phyloP scores from a whole-genome alignment of 2,113 vertebrate genomes.

The Columbina picui region DNA sequence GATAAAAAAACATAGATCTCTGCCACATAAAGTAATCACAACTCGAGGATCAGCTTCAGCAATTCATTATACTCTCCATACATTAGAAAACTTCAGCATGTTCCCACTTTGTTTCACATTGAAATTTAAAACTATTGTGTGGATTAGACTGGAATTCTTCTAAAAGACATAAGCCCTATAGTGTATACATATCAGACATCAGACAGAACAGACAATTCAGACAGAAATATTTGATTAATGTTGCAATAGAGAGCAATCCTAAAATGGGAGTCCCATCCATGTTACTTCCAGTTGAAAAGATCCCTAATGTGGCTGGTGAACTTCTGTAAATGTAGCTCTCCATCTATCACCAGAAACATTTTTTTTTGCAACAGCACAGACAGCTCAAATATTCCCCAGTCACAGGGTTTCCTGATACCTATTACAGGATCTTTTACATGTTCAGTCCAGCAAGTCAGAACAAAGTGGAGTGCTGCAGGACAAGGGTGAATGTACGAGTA shows the following conservation, averaged over 20 bases:
- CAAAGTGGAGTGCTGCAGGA: neutral
- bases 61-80: neutral
- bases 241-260: neutral
- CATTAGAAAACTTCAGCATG: neutral
- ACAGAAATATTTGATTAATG: neutral
- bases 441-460: neutral
- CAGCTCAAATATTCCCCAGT: neutral
- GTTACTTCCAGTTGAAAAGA: neutral
- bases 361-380: neutral
- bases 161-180: neutral
- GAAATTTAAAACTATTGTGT: neutral
- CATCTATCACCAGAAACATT: neutral
- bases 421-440: neutral
- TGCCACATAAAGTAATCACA: neutral
- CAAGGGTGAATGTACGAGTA: neutral
- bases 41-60: neutral
- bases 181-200: neutral
- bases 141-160: neutral
- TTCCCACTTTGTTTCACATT: neutral
- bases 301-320: neutral
- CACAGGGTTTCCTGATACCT: neutral
- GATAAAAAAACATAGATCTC: neutral
- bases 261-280: neutral
- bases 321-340: neutral
- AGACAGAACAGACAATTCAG: neutral